Conservation (phyloP, 2,888 invertebrate genomes). For the Drosophila leonis region DNA sequence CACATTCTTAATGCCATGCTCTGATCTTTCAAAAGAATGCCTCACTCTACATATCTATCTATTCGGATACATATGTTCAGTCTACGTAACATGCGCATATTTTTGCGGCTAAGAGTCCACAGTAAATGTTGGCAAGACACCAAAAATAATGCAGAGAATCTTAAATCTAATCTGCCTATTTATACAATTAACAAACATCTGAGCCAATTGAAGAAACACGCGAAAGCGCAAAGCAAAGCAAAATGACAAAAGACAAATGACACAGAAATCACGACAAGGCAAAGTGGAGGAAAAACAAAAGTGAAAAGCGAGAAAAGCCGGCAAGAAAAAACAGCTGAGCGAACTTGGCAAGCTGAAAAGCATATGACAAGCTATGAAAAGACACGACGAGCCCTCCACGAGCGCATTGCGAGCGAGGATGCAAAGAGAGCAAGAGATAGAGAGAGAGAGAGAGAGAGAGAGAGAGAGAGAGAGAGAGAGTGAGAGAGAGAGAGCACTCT, state of each 20-base stretch:
- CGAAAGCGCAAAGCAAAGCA: constrained; percentile 43
- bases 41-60: neutral
- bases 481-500: neutral
- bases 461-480: neutral
- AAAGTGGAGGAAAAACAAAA: constrained; percentile 27
- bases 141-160: constrained; percentile 23
- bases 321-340: constrained; percentile 61
- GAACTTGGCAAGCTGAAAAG: constrained; percentile 53
- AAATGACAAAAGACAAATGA: constrained; percentile 47
- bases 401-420: neutral
- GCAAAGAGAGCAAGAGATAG: neutral
- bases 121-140: constrained; percentile 53
- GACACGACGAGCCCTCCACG: constrained; percentile 48
- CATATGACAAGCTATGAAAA: constrained; percentile 35
- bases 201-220: constrained; percentile 42
- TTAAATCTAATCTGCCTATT: constrained; percentile 46
- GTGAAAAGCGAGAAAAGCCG: constrained; percentile 26
- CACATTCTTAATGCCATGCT: constrained; percentile 3
- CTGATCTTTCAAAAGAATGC: constrained; percentile 6
- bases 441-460: neutral
- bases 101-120: constrained; percentile 32
- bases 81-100: constrained; percentile 45
- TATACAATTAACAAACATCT: constrained; percentile 42
- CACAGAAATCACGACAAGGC: constrained; percentile 43
- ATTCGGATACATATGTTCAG: constrained; percentile 25